Percentiles rank a stretch among this genome's conserved stretches.
phyloP scores from a whole-genome alignment of 2,113 vertebrate genomes.

The Triplophysa siluroides region DNA sequence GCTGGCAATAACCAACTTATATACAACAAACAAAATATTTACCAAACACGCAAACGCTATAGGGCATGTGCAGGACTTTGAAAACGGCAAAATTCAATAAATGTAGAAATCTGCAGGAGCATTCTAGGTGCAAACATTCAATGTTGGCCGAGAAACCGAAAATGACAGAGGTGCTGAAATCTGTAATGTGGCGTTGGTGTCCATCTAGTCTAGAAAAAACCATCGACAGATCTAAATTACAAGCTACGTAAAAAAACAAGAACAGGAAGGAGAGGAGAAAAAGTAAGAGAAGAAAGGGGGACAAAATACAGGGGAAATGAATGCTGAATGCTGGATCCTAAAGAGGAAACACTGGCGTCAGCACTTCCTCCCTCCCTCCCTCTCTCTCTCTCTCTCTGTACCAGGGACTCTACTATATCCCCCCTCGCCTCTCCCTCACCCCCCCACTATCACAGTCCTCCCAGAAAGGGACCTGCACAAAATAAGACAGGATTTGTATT shows the following conservation, averaged over 20 bases:
- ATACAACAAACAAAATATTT: too few species aligned
- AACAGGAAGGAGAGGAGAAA: neutral
- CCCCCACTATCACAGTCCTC: conserved; percentile 4
- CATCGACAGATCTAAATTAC: neutral
- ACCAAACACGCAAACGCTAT: too few species aligned
- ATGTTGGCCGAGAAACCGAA: neutral
- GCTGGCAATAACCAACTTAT: neutral
- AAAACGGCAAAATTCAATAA: too few species aligned
- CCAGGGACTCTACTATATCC: conserved; percentile 7
- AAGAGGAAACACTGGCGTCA: conserved; percentile 50
- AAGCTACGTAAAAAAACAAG: conserved; percentile 4
- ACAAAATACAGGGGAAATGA: neutral
- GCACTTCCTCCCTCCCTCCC: conserved; percentile 42
- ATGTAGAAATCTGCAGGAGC: too few species aligned
- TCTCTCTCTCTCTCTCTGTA: neutral
- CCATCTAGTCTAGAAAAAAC: neutral
- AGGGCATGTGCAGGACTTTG: too few species aligned
- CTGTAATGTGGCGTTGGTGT: neutral
- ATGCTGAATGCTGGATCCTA: conserved; percentile 29
- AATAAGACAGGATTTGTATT: neutral
- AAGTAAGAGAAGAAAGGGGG: conserved; percentile 7
- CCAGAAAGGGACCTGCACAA: conserved; percentile 26
- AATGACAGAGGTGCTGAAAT: neutral
- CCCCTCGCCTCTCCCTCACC: conserved; percentile 15
- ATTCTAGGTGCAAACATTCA: too few species aligned